Conservation (phyloP, 2,888 invertebrate species). For the Magallana nippona region DNA sequence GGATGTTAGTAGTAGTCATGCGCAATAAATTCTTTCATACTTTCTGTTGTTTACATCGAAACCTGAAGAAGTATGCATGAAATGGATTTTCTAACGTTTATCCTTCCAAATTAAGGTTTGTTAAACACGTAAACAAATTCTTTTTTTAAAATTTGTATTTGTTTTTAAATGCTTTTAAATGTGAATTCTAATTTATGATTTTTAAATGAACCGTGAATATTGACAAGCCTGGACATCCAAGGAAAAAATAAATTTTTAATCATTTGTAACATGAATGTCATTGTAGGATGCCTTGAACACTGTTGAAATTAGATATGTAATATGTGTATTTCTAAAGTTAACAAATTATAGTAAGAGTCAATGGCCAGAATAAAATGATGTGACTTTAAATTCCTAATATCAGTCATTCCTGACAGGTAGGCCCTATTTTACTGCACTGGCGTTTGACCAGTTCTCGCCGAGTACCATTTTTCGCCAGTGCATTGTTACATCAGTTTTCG, state of each 20-base stretch:
- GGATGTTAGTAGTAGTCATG: conserved; percentile 6
- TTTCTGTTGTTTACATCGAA: conserved; percentile 47
- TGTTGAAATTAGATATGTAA: too few relatives aligned
- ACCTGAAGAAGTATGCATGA: conserved; percentile 30
- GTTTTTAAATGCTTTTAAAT: not conserved
- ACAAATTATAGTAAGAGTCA: too few relatives aligned
- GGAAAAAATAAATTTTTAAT: not conserved
- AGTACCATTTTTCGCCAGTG: too few relatives aligned
- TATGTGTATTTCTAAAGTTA: too few relatives aligned
- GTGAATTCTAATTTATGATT: not conserved
- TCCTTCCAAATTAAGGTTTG: not conserved
- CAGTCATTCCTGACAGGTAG: too few relatives aligned
- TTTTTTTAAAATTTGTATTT: not conserved
- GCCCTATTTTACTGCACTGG: too few relatives aligned
- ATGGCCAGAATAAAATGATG: too few relatives aligned
- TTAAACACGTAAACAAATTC: not conserved
- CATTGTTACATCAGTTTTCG: too few relatives aligned
- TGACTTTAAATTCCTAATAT: too few relatives aligned
- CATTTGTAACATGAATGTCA: too few relatives aligned
- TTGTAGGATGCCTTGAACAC: too few relatives aligned
- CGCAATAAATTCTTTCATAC: conserved; percentile 42
- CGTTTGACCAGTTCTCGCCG: too few relatives aligned
- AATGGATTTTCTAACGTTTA: not conserved
- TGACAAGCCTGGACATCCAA: conserved; percentile 15
- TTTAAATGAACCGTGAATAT: not conserved